These are phyloP conservation scores for Heliothis subflexa DNA, from an alignment of 1,140 invertebrate species.

Conservation along the genomic window DNA sequence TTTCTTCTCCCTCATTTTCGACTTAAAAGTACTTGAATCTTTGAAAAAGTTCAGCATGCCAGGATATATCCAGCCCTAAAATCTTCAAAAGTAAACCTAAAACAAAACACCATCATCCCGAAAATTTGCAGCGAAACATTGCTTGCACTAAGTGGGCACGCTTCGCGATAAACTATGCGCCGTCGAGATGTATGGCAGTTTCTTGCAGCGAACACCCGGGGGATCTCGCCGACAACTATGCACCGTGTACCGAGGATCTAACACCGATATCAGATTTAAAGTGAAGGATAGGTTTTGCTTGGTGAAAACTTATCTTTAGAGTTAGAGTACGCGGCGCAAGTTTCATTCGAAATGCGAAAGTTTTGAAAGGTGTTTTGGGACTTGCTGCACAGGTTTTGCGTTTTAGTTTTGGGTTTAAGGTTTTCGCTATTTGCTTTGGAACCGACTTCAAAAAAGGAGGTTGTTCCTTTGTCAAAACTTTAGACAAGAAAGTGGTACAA, in stretches of 20 bases:
- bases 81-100: neutral
- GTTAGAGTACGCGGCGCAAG: neutral
- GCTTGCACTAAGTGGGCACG: constrained; percentile 19
- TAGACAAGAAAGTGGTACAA: too few species aligned
- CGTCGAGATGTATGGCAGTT: constrained; percentile 54
- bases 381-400: neutral
- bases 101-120: constrained; percentile 2
- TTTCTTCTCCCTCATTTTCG: neutral
- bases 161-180: constrained; percentile 55
- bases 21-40: too few species aligned
- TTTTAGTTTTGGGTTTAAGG: neutral
- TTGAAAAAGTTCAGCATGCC: too few species aligned
- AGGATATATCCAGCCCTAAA: neutral
- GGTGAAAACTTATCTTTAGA: constrained; percentile 21
- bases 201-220: constrained; percentile 51
- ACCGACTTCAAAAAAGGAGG: too few species aligned
- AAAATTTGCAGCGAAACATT: constrained; percentile 21
- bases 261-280: constrained; percentile 38
- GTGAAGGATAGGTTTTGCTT: constrained; percentile 32
- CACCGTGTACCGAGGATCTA: constrained; percentile 29
- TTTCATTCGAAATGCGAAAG: constrained; percentile 11
- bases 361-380: constrained; percentile 27
- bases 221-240: constrained; percentile 44
- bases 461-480: too few species aligned
- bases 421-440: neutral